Base-by-base conservation (phyloP, 2,113 vertebrate genomes). In the Todiramphus chloris region DNA sequence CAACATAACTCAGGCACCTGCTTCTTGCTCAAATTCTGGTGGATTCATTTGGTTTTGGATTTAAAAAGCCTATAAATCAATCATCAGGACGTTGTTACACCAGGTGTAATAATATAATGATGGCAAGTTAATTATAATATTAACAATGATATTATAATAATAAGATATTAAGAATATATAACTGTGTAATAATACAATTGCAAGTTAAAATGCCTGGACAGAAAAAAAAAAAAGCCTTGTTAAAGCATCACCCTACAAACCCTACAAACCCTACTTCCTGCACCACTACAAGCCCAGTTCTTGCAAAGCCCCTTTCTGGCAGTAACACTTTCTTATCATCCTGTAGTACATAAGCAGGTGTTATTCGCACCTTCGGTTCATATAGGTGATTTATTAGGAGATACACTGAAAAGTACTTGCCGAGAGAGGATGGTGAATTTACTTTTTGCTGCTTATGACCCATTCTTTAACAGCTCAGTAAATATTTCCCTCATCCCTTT, bases 381-480 rank as follows among this genome's bases (percentile, higher is more conserved):
- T 12, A 31, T 2, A 16, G 31, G 33, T 82, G 74, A 93, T 93
- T 91, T 94, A 95, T 87, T 48, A 50, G 41, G 31, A 89, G 53
- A 79, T 43, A 46, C 16, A 30, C n/a, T 51, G 43, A 90, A 95
- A 75, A 6, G 24, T 25, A 56, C 89, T 91, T 73, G 69, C 81
- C 81, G 53, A 81, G 53, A 66, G 20, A 95, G 66, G 89, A 68
- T 16, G 39, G 83, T 14, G 39, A 89, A 89, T 94, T 89, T 80
- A 63, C 77, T 74, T 95, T 89, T 95, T 72, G 64, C 80, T 63
- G 58, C 89, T 94, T 87, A 90, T 53, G 53, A 60, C 66, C 77
- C 70, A 75, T 87, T 93, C 92, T 89, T 90, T 90, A 95, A 89
- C 62, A 92, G 90, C 80, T 92, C 89, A 24, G 90, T 59, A 96